These are phyloP conservation scores for Bimastos eiseni DNA, from an alignment of 2,888 invertebrate genomes.

Conservation along the genomic window DNA sequence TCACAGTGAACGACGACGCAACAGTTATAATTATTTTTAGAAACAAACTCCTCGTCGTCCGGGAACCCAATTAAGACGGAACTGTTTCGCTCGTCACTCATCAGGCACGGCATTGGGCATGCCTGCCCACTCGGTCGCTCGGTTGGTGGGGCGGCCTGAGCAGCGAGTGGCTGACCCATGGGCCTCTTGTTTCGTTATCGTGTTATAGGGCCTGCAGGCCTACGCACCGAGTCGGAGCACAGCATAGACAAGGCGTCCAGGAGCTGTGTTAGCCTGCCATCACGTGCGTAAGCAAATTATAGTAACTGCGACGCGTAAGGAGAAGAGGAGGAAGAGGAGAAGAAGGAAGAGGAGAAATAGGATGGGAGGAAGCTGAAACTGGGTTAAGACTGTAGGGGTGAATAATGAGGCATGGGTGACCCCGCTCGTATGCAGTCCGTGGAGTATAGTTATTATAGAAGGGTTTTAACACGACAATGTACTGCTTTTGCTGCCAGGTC, in stretches of 20 bases:
- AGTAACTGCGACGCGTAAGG: not conserved
- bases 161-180: not conserved
- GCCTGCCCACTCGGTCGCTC: too few species aligned
- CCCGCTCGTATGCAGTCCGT: not conserved
- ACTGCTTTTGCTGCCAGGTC: too few species aligned
- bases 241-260: not conserved
- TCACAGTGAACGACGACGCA: not conserved
- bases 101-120: too few species aligned
- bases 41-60: not conserved
- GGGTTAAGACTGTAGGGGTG: not conserved
- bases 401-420: not conserved
- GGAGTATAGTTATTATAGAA: too few species aligned
- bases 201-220: too few species aligned
- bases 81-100: not conserved
- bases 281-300: not conserved
- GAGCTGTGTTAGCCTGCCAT: not conserved
- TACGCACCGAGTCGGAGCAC: not conserved
- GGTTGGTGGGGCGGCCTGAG: not conserved
- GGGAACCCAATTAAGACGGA: not conserved
- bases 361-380: not conserved
- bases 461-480: too few species aligned
- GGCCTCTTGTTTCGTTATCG: not conserved
- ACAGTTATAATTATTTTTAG: not conserved
- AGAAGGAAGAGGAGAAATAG: not conserved
- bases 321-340: not conserved